Percentiles rank a stretch among this genome's conserved stretches.
These are phyloP conservation scores for Columba guinea DNA, from an alignment of 2,797 vertebrate species.

Conservation along the genomic window DNA sequence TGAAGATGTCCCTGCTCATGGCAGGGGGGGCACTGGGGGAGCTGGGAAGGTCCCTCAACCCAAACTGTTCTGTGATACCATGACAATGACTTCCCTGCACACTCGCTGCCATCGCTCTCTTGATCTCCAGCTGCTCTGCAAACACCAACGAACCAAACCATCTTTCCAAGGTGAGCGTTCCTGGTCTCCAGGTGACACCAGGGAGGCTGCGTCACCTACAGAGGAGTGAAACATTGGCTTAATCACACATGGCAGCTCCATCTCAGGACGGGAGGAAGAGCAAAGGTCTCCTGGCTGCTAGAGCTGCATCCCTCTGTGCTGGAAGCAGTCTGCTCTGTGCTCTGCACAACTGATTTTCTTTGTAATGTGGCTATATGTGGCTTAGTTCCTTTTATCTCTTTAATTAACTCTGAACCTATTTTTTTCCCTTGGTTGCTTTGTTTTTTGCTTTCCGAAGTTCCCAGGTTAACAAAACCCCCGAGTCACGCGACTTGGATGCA, in stretches of 20 bases:
- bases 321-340: background rate
- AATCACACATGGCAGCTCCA: background rate
- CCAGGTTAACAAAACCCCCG: background rate
- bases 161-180: background rate
- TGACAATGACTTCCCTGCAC: too few relatives aligned
- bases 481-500: background rate
- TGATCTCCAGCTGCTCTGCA: background rate
- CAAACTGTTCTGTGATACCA: too few relatives aligned
- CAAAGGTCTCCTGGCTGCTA: background rate
- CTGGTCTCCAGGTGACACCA: background rate
- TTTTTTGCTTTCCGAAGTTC: background rate
- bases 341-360: background rate
- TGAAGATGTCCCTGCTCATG: too few relatives aligned
- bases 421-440: background rate
- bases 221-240: background rate
- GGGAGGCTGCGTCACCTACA: background rate
- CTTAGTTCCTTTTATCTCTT: background rate
- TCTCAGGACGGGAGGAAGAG: background rate
- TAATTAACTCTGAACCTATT: background rate
- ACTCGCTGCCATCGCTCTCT: fast-evolving
- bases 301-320: background rate
- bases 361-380: background rate
- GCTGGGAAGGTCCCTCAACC: too few relatives aligned
- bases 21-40: too few relatives aligned
- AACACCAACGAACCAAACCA: background rate